Conservation (phyloP, 1,140 invertebrate species). For the Eufriesea mexicana region DNA sequence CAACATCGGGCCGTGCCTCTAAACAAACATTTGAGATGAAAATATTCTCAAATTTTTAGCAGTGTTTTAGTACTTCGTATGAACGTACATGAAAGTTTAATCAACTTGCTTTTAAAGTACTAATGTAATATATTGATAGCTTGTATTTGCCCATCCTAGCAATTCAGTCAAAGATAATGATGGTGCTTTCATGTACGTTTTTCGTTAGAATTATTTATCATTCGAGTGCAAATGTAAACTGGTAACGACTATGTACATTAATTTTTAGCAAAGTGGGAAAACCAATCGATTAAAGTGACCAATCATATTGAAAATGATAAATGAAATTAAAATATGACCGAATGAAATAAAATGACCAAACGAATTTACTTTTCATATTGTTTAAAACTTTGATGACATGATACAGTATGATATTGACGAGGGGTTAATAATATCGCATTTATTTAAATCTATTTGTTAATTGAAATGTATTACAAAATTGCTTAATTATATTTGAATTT, state of each 20-base stretch:
- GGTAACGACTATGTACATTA: conserved; percentile 31
- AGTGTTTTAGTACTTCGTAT: conserved; percentile 51
- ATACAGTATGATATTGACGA: conserved; percentile 23
- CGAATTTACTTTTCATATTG: conserved; percentile 31
- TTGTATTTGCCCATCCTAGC: conserved; percentile 26
- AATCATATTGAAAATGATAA: neutral
- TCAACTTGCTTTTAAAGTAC: conserved; percentile 26
- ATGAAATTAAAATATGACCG: too few relatives aligned
- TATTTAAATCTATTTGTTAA: conserved; percentile 23
- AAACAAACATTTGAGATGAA: conserved; percentile 42
- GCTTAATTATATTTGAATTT: conserved; percentile 36
- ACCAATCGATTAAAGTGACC: conserved; percentile 15
- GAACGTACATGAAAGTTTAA: conserved; percentile 61
- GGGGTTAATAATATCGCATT: conserved; percentile 45
- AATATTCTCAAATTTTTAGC: conserved; percentile 63
- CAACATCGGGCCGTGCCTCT: conserved; percentile 42
- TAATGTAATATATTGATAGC: conserved; percentile 18
- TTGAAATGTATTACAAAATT: conserved; percentile 18
- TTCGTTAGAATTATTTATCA: conserved; percentile 57
- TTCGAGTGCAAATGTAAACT: conserved; percentile 54
- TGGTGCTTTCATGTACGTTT: conserved; percentile 60
- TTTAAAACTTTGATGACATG: conserved; percentile 21
- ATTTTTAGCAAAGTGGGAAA: conserved; percentile 62
- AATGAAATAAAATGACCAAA: neutral
- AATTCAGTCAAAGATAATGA: conserved; percentile 12